Evolutionary conservation across 1,140 invertebrate genomes (phyloP).

Genomic region (Notospermus geniculatus): DNA sequence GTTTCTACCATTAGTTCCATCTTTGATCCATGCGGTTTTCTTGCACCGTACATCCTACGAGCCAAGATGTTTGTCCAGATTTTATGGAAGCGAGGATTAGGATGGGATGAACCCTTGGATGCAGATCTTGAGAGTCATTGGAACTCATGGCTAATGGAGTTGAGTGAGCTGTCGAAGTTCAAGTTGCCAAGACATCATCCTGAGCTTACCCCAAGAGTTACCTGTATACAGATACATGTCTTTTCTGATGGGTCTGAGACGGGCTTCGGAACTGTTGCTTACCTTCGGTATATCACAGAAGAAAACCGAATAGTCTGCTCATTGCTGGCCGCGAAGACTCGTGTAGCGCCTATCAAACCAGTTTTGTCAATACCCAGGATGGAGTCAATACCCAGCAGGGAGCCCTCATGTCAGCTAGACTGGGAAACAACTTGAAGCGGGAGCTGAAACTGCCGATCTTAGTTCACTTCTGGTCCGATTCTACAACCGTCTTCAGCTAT

Average conservation of each 20-base stretch:
- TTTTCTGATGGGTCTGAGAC: slow-evolving; percentile 3
- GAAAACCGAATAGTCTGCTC: background rate
- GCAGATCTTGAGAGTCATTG: background rate
- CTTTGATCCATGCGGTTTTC: slow-evolving; percentile 20
- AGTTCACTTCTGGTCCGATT: slow-evolving; percentile 12
- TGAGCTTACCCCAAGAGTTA: background rate
- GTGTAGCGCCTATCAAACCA: slow-evolving; percentile 15
- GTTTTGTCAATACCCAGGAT: slow-evolving; percentile 11
- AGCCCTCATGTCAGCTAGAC: background rate
- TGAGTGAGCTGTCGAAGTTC: slow-evolving; percentile 9
- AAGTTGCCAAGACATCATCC: slow-evolving; percentile 1
- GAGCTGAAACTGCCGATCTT: slow-evolving; percentile 5
- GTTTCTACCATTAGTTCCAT: slow-evolving; percentile 15
- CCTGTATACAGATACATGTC: slow-evolving; percentile 2
- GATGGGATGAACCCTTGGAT: slow-evolving; percentile 22
- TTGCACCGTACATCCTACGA: slow-evolving; percentile 13
- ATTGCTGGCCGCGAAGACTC: slow-evolving; percentile 2
- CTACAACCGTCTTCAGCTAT: slow-evolving; percentile 11
- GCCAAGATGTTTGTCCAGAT: slow-evolving; percentile 19
- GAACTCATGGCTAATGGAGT: slow-evolving; percentile 12
- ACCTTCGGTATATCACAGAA: background rate
- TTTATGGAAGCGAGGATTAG: slow-evolving; percentile 1
- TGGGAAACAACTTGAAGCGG: background rate
- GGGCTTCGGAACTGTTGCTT: slow-evolving; percentile 11
- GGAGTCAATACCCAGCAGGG: slow-evolving; percentile 15